Evolutionary conservation across 2,888 invertebrate genomes (phyloP).

Genomic region (Cataglyphis livida): DNA sequence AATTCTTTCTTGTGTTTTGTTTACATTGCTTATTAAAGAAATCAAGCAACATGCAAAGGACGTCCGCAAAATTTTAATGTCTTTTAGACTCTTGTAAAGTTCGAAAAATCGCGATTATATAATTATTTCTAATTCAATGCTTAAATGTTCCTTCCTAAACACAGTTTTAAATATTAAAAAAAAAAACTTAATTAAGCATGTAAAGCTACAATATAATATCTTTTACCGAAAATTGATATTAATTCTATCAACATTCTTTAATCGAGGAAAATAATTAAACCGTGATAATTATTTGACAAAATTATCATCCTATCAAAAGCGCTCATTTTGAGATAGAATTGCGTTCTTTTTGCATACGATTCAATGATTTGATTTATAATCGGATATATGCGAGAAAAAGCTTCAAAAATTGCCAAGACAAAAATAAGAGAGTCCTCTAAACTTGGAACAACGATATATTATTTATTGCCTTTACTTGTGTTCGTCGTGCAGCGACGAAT

Average conservation of each 20-base stretch:
- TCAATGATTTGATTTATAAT: background rate
- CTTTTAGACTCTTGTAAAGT: background rate
- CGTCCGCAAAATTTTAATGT: background rate
- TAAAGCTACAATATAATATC: background rate
- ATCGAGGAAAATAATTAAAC: background rate
- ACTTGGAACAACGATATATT: conserved; percentile 65
- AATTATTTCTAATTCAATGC: conserved; percentile 21
- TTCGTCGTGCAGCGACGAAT: conserved; percentile 54
- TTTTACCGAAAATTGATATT: background rate
- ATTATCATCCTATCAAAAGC: background rate
- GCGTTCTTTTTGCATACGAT: background rate
- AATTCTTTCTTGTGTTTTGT: background rate
- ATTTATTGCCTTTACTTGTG: conserved; percentile 35
- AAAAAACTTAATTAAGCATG: background rate
- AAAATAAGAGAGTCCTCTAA: conserved; percentile 62
- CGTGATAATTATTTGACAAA: background rate
- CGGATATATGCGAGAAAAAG: background rate
- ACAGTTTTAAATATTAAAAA: background rate
- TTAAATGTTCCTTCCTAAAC: background rate
- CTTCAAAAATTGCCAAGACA: background rate
- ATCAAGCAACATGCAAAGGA: background rate
- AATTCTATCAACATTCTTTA: background rate
- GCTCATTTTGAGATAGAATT: background rate
- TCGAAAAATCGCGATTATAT: background rate
- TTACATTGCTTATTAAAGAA: background rate